Evolutionary conservation across 2,113 vertebrate genomes (phyloP).

Genomic region (Polypterus senegalus): DNA sequence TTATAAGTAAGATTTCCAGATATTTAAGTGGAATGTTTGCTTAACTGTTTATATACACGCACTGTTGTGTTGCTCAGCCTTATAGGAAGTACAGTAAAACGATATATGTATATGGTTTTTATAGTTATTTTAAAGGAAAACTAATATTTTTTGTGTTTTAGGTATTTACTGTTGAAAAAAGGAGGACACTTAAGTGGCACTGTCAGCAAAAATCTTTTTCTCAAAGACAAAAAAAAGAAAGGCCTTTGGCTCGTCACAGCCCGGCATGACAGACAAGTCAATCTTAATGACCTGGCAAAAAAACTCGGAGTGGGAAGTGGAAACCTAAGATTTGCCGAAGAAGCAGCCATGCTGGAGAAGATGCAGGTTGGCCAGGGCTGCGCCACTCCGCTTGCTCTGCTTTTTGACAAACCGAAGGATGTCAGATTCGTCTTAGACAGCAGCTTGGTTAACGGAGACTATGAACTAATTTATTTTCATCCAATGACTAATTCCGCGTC

Average conservation of each 20-base stretch:
- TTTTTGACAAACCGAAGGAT: conserved; percentile 58
- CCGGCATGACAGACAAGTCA: conserved; percentile 68
- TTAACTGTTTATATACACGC: too few species aligned
- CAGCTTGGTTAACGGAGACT: conserved; percentile 58
- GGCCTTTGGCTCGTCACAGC: conserved; percentile 69
- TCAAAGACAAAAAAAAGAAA: conserved; percentile 93
- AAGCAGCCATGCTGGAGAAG: conserved; percentile 72
- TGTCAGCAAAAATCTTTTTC: conserved; percentile 82
- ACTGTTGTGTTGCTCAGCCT: too few species aligned
- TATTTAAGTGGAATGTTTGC: too few species aligned
- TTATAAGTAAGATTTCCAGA: too few species aligned
- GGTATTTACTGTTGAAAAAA: conserved; percentile 90
- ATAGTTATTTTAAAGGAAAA: too few species aligned
- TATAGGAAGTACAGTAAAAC: too few species aligned
- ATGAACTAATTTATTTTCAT: conserved; percentile 73
- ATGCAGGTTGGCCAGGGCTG: conserved; percentile 76
- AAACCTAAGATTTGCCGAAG: conserved; percentile 79
- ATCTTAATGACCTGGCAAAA: conserved; percentile 78
- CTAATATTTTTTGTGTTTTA: conserved; percentile 19
- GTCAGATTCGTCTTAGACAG: conserved; percentile 73
- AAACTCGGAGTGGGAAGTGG: conserved; percentile 71
- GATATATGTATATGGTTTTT: too few species aligned
- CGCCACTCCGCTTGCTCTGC: conserved; percentile 70
- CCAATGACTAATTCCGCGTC: conserved; percentile 84
- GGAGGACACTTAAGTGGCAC: conserved; percentile 76